A percentile compares a stretch with the other conserved stretches of the same genome.
Evolutionary conservation across 2,888 invertebrate genomes (phyloP).

Genomic region (Dendrolimus houi): DNA sequence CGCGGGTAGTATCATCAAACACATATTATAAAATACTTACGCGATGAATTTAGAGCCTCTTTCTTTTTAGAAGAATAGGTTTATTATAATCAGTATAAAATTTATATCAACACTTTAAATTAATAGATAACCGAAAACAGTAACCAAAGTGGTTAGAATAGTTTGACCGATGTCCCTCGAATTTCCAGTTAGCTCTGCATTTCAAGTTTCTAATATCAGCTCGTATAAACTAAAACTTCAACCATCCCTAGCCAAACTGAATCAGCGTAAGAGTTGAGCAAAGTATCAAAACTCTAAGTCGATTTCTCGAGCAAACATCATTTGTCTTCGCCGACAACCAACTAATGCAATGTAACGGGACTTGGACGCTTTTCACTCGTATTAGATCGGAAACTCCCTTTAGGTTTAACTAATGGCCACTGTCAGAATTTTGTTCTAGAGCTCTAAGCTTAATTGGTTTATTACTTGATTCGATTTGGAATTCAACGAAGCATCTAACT

Average conservation of each 20-base stretch:
- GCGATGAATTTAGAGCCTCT: no score
- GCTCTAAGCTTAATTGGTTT: neutral
- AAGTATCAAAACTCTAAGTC: slow-evolving; percentile 24
- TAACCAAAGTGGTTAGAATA: no score
- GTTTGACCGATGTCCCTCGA: no score
- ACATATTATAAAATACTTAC: no score
- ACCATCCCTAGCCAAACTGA: neutral
- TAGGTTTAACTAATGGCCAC: neutral
- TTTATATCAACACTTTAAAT: no score
- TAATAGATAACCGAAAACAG: no score
- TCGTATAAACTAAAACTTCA: neutral
- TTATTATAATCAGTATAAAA: no score
- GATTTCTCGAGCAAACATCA: slow-evolving; percentile 33
- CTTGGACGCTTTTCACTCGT: slow-evolving; percentile 6
- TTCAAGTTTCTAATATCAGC: neutral
- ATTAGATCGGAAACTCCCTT: slow-evolving; percentile 4
- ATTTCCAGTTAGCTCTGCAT: no score
- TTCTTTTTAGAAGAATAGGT: no score
- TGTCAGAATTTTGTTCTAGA: neutral
- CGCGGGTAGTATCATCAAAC: no score
- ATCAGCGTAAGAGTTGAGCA: slow-evolving; percentile 13
- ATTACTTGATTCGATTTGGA: slow-evolving; percentile 9
- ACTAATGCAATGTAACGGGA: slow-evolving; percentile 21
- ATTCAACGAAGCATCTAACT: no score
- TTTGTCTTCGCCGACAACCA: slow-evolving; percentile 25